Evolutionary conservation across 2,797 vertebrate genomes (phyloP), one percentile per base, ranked within the genome.

Genomic region (Gastrophryne carolinensis): DNA sequence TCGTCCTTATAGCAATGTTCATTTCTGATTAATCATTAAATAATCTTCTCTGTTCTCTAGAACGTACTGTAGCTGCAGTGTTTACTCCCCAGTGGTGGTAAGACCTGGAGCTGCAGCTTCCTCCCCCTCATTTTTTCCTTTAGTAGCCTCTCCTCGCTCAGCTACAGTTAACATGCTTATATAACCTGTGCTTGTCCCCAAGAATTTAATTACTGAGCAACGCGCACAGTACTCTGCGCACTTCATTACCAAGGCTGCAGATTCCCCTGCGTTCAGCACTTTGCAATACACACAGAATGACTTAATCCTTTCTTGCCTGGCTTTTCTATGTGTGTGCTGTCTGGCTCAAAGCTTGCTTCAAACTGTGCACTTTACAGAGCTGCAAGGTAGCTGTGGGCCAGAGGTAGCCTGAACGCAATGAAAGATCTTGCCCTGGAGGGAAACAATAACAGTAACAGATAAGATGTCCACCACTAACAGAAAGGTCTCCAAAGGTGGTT

Each of bases 181-280:
- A 52, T 68, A 69, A 68, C 73, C 73, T 53, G 65, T 50, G 17
- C 61, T 35, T 65, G 71, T 64, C 71, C 62, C 63, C 52, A 17
- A 70, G 56, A 76, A 76, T 76, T 39, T 76, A 76, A 76, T 76
- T 76, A 76, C 73, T 47, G 73, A 69, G 57, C 65, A 29, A 15
- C 24, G 49, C 65, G 32, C 35, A 26, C 34, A 41, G 65, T 62
- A 53, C 72, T 74, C 61, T 47, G 54, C 32, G 52, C 66, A 69
- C 73, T 67, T 76, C 66, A 70, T 70, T 69, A 63, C 66, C 56
- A n/a, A 56, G 64, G 37, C 64, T 75, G 54, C 56, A 41, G n/a
- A 62, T 50, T 75, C 73, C 63, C 56, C 65, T 63, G 65, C 49
- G 60, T 53, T 53, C 73, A 70, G 73, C 57, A 63, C 66, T 63